Evolutionary conservation across 2,113 vertebrate species (phyloP).

Genomic region (Podocnemis expansa): DNA sequence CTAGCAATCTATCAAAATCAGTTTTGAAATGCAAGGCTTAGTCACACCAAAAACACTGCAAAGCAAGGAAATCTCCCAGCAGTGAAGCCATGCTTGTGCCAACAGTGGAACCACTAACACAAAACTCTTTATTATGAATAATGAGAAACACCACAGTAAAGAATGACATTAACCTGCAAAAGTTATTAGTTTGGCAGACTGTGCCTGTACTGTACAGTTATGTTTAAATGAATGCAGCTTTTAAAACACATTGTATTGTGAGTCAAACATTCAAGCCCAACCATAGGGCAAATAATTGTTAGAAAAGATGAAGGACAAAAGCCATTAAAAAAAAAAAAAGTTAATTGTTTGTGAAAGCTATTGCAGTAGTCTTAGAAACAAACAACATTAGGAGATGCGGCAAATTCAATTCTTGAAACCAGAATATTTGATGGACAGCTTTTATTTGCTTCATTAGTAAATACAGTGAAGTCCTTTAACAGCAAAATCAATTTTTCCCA

Average conservation of each 20-base stretch:
- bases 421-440: constrained; percentile 1
- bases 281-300: constrained; percentile 23
- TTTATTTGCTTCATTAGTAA: constrained; percentile 31
- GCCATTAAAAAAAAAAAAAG: constrained; percentile 14
- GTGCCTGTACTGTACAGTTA: not conserved
- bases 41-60: not conserved
- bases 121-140: constrained; percentile 2
- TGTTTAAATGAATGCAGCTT: constrained; percentile 4
- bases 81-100: not conserved
- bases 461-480: not conserved
- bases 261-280: constrained; percentile 11
- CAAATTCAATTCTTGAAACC: constrained; percentile 27
- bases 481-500: not conserved
- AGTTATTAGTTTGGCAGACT: not conserved
- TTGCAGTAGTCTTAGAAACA: not conserved
- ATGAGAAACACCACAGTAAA: constrained; percentile 20
- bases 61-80: not conserved
- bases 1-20: not conserved
- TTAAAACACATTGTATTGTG: constrained; percentile 41
- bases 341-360: constrained; percentile 7
- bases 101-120: not conserved
- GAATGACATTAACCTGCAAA: constrained; percentile 23
- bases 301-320: constrained; percentile 30
- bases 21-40: not conserved
- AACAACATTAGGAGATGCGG: not conserved